These are phyloP conservation scores for Hypena proboscidalis DNA, from an alignment of 2,888 invertebrate species.

Conservation along the genomic window DNA sequence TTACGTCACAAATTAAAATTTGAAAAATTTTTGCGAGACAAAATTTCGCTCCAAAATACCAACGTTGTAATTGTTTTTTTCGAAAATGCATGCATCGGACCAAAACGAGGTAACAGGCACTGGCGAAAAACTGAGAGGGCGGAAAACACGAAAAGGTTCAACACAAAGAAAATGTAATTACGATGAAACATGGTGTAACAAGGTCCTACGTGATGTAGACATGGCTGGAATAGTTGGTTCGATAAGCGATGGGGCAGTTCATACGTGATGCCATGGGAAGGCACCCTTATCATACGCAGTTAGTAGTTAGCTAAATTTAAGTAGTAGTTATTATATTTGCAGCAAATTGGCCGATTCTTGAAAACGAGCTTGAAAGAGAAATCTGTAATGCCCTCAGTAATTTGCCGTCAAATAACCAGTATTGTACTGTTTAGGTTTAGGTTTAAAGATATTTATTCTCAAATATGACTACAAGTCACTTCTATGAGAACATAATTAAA, in stretches of 20 bases:
- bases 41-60: slow-evolving; percentile 8
- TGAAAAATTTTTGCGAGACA: slow-evolving; percentile 9
- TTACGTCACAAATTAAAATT: background rate
- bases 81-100: slow-evolving; percentile 16
- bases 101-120: slow-evolving; percentile 18
- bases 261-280: slow-evolving; percentile 25
- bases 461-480: too few relatives aligned
- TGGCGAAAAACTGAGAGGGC: slow-evolving; percentile 26
- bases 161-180: slow-evolving; percentile 59
- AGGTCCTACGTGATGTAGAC: slow-evolving; percentile 30
- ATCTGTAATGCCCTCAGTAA: too few relatives aligned
- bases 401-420: too few relatives aligned
- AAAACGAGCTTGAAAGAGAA: too few relatives aligned
- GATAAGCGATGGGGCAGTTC: slow-evolving; percentile 37
- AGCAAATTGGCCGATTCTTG: too few relatives aligned
- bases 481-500: too few relatives aligned
- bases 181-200: slow-evolving; percentile 45
- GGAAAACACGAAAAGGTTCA: slow-evolving; percentile 27
- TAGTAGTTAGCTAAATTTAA: too few relatives aligned
- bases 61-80: slow-evolving; percentile 14
- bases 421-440: too few relatives aligned
- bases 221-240: slow-evolving; percentile 37
- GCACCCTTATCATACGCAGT: too few relatives aligned
- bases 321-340: too few relatives aligned
- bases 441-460: too few relatives aligned